Evolutionary conservation across 2,113 vertebrate species (phyloP).

Genomic region (Onychostruthus taczanowskii): DNA sequence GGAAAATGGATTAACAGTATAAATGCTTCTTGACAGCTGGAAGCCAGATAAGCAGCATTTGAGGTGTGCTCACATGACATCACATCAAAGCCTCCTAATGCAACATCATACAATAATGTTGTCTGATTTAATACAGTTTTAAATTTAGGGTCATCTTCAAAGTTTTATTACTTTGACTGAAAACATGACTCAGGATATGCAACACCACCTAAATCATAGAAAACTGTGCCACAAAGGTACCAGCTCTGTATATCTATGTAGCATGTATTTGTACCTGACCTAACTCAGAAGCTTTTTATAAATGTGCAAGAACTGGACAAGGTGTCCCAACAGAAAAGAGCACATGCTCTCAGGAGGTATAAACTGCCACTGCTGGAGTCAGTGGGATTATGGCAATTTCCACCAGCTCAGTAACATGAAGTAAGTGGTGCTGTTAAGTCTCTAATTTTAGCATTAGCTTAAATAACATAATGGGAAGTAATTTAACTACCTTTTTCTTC

Average conservation of each 20-base stretch:
- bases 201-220: background rate
- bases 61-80: background rate
- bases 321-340: background rate
- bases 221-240: background rate
- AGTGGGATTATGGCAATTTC: background rate
- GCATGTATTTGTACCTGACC: background rate
- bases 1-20: background rate
- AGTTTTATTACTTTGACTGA: background rate
- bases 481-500: background rate
- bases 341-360: background rate
- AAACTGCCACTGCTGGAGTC: background rate
- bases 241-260: background rate
- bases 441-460: background rate
- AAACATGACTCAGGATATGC: background rate
- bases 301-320: background rate
- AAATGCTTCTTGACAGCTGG: background rate
- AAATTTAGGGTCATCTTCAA: background rate
- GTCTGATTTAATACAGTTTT: background rate
- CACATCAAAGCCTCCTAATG: background rate
- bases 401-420: background rate
- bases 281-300: background rate
- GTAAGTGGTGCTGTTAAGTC: background rate
- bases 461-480: background rate
- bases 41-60: background rate
- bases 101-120: background rate